A percentile compares a stretch with the other conserved stretches of the same genome.
These are phyloP conservation scores for Pardalotus punctatus DNA, from an alignment of 2,113 vertebrate species.

Conservation along the genomic window DNA sequence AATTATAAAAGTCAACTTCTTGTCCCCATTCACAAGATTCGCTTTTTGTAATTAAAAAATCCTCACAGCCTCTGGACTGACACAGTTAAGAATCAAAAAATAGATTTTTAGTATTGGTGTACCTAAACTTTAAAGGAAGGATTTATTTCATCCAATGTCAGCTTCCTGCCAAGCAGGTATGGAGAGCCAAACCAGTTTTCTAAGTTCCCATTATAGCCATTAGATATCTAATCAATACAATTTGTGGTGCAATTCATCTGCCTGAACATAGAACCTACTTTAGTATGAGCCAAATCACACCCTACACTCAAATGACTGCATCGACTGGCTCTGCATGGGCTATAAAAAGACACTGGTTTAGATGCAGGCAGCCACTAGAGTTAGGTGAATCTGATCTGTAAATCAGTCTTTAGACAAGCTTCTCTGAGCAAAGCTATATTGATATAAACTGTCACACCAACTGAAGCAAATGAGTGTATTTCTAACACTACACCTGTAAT, in stretches of 20 bases:
- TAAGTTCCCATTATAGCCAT: not conserved
- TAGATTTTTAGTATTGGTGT: not conserved
- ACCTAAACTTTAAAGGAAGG: not conserved
- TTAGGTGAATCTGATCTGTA: not conserved
- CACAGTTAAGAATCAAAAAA: not conserved
- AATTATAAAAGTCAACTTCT: not conserved
- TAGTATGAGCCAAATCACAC: not conserved
- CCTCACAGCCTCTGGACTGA: not conserved
- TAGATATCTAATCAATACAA: not conserved
- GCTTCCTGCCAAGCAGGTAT: not conserved
- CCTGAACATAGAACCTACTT: not conserved
- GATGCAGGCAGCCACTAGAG: not conserved
- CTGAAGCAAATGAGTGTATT: not conserved
- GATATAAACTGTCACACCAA: not conserved
- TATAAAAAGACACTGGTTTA: not conserved
- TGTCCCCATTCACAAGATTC: not conserved
- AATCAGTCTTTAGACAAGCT: not conserved
- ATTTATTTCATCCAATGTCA: not conserved
- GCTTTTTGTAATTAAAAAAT: not conserved
- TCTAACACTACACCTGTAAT: not conserved
- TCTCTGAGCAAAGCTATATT: not conserved
- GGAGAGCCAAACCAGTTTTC: not conserved
- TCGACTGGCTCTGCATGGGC: not conserved
- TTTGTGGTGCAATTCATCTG: not conserved
- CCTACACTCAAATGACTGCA: not conserved